Percentiles rank a stretch among this genome's conserved stretches.
Conservation (phyloP, 2,797 vertebrate genomes). For the Furcifer pardalis region DNA sequence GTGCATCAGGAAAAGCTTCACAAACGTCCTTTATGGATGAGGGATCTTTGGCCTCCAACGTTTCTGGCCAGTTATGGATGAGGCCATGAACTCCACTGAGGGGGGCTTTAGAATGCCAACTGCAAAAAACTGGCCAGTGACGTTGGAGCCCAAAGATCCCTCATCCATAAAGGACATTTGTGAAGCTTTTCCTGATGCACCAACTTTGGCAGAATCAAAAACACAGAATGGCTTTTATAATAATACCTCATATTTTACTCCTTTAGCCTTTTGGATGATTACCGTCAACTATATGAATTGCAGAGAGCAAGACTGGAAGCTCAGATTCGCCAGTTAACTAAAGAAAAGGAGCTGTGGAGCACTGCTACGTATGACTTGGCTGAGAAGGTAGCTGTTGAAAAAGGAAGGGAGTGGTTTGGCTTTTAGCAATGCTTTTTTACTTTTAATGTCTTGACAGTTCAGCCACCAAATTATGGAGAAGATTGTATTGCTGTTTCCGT, state of each 20-base stretch:
- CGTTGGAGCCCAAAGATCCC: no score
- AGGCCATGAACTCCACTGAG: no score
- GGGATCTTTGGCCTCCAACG: no score
- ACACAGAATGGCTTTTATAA: not conserved
- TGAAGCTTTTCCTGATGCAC: not conserved
- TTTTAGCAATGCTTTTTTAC: not conserved
- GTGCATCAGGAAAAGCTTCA: not conserved
- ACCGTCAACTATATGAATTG: conserved; percentile 84
- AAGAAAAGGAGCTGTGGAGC: conserved; percentile 86
- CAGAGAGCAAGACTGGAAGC: conserved; percentile 82
- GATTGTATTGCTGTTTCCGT: not conserved
- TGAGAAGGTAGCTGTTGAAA: conserved; percentile 78
- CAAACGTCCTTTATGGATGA: not conserved
- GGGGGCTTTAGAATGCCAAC: no score
- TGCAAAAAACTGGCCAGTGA: not conserved
- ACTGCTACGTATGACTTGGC: conserved; percentile 79
- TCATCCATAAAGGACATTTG: not conserved
- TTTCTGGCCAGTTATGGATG: not conserved
- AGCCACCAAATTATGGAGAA: not conserved
- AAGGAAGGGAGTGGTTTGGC: not conserved
- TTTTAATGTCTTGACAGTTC: not conserved
- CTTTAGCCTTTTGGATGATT: conserved; percentile 82
- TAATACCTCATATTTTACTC: conserved; percentile 29
- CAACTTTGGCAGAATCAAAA: not conserved
- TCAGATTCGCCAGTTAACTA: conserved; percentile 78